Percentiles rank a stretch among this genome's conserved stretches.
Conservation (phyloP, 2,113 vertebrate species). For the Vulpes lagopus region DNA sequence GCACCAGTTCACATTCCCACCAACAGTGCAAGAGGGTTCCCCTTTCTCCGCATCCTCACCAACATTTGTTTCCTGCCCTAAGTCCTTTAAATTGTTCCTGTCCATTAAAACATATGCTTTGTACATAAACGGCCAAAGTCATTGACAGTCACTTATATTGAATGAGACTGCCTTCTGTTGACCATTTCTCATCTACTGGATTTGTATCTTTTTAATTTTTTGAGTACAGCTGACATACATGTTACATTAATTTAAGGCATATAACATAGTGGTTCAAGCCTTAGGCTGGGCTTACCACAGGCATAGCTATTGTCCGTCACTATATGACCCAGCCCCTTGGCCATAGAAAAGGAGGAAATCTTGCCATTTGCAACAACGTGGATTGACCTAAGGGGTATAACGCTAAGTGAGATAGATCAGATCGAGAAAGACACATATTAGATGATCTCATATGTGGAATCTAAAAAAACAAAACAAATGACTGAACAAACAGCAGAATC, state of each 20-base stretch:
- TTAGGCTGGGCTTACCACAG: neutral
- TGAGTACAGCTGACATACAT: neutral
- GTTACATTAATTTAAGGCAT: neutral
- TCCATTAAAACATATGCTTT: neutral
- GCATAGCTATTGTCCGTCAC: neutral
- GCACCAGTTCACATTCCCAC: too few relatives aligned
- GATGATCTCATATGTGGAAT: neutral
- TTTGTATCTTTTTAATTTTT: neutral
- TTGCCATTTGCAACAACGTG: neutral
- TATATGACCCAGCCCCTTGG: neutral
- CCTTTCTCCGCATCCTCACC: too few relatives aligned
- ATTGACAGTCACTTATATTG: neutral
- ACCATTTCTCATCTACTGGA: neutral
- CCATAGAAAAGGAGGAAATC: neutral
- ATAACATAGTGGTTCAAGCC: neutral
- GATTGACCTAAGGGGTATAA: neutral
- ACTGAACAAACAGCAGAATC: neutral
- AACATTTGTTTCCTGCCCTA: too few relatives aligned
- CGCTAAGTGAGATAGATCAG: neutral
- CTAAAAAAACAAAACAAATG: neutral
- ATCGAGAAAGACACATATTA: neutral
- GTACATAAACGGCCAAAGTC: neutral
- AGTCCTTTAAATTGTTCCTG: neutral
- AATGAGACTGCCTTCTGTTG: neutral
- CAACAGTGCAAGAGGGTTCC: too few relatives aligned